A percentile compares a stretch with the other conserved stretches of the same genome.
Conservation (phyloP, 2,113 vertebrate genomes). For the Scatophagus argus region DNA sequence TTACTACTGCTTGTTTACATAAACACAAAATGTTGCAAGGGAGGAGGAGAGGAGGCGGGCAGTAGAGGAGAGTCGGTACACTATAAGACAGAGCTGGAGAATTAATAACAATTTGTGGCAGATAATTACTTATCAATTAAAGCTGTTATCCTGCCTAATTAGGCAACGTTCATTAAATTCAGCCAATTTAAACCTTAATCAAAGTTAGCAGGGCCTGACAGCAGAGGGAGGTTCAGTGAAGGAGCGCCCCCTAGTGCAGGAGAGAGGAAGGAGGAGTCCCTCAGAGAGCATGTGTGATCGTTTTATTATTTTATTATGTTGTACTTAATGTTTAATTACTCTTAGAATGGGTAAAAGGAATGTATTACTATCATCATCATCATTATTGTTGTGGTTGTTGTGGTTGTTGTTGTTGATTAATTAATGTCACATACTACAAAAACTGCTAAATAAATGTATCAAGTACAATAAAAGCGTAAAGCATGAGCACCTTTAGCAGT, state of each 20-base stretch:
- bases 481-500: no score
- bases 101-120: conserved; percentile 83
- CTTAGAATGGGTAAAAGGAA: background rate
- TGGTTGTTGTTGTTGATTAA: background rate
- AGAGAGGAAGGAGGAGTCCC: background rate
- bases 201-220: conserved; percentile 86
- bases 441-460: no score
- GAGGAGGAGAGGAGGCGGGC: conserved; percentile 4
- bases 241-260: conserved; percentile 86
- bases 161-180: conserved; percentile 94
- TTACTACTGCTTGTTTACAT: conserved; percentile 81
- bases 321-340: background rate
- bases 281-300: background rate
- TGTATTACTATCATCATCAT: background rate
- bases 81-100: conserved; percentile 68
- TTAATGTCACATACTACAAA: no score
- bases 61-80: conserved; percentile 46
- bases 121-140: conserved; percentile 87
- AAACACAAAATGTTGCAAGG: conserved; percentile 75
- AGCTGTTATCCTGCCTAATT: conserved; percentile 98
- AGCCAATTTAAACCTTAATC: conserved; percentile 97
- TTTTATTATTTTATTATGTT: background rate
- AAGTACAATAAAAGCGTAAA: no score
- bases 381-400: no score
- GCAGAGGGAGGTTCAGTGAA: conserved; percentile 62